Percentiles rank a stretch among this genome's conserved stretches.
Conservation (phyloP, 2,888 invertebrate species). For the Noctua pronuba region DNA sequence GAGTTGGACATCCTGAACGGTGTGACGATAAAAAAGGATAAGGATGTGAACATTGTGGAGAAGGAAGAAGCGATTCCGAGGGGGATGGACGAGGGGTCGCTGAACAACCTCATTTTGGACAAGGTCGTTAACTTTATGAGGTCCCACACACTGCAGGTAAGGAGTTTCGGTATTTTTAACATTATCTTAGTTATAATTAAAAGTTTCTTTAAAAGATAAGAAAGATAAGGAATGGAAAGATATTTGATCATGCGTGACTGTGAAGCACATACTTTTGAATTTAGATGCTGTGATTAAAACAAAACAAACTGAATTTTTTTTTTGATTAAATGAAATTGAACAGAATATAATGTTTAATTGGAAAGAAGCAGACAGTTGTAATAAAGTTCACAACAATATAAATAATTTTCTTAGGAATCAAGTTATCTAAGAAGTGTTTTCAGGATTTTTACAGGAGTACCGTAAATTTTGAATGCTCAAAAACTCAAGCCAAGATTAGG, state of each 20-base stretch:
- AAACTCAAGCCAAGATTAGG: background rate
- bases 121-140: conserved; percentile 94
- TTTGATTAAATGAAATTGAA: background rate
- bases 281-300: background rate
- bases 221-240: too few species aligned
- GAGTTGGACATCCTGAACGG: conserved; percentile 93
- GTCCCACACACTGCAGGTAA: conserved; percentile 94
- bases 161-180: background rate
- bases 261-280: background rate
- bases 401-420: background rate
- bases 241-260: background rate
- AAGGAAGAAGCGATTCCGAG: conserved; percentile 94
- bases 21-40: conserved; percentile 93
- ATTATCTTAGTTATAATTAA: background rate
- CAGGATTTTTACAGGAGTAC: background rate
- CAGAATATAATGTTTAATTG: background rate
- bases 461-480: background rate
- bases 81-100: conserved; percentile 92
- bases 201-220: background rate
- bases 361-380: background rate
- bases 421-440: background rate
- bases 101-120: conserved; percentile 94
- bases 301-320: background rate
- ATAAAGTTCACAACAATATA: background rate
- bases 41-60: conserved; percentile 89